Conservation (phyloP, 2,888 invertebrate genomes). For the Platypus cylindrus region DNA sequence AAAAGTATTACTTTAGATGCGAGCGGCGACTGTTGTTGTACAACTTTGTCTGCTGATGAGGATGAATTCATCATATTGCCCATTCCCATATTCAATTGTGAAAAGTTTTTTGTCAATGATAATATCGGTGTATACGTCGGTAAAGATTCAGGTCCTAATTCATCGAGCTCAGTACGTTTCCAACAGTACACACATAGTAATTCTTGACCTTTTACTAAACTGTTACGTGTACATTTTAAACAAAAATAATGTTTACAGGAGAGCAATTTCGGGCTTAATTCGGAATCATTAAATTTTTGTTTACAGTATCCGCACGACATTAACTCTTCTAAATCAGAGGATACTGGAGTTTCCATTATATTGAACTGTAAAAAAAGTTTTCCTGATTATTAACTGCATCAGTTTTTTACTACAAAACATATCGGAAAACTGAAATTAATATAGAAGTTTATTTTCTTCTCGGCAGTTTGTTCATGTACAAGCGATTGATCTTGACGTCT, state of each 20-base stretch:
- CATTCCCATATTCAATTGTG: slow-evolving; percentile 40
- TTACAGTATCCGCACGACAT: slow-evolving; percentile 64
- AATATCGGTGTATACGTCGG: slow-evolving; percentile 57
- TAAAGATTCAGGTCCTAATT: slow-evolving; percentile 51
- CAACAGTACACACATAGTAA: slow-evolving; percentile 61
- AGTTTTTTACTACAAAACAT: neutral
- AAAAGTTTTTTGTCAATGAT: slow-evolving; percentile 51
- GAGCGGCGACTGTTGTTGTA: slow-evolving; percentile 6
- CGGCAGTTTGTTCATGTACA: no score
- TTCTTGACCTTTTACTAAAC: slow-evolving; percentile 53
- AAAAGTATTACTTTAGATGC: slow-evolving; percentile 13
- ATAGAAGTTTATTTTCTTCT: slow-evolving; percentile 1
- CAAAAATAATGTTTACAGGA: slow-evolving; percentile 69
- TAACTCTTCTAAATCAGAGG: slow-evolving; percentile 60
- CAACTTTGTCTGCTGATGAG: no score
- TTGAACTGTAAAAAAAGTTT: slow-evolving; percentile 10
- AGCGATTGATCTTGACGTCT: no score
- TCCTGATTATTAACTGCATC: neutral
- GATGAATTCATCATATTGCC: no score
- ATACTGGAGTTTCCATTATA: slow-evolving; percentile 34
- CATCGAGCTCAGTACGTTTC: slow-evolving; percentile 58
- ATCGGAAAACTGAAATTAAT: neutral
- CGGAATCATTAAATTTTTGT: slow-evolving; percentile 59
- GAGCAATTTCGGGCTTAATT: slow-evolving; percentile 59
- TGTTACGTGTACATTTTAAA: slow-evolving; percentile 57